These are phyloP conservation scores for Phrynocephalus versicolor DNA, from an alignment of 2,113 vertebrate genomes.

Conservation along the genomic window DNA sequence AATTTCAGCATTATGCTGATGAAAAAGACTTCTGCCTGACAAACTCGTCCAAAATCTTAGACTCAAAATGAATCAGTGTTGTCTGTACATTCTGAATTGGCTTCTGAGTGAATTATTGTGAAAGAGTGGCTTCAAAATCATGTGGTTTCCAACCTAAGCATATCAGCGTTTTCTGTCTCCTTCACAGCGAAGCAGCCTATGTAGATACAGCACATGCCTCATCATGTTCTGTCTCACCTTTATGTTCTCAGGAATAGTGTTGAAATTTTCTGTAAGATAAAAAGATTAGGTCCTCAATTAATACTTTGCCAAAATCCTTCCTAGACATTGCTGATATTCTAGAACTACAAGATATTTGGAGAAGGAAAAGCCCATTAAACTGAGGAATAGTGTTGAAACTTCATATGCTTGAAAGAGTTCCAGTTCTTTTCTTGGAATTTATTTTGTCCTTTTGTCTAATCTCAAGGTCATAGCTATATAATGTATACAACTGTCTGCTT, in stretches of 20 bases:
- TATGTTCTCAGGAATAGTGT: not conserved
- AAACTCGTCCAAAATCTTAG: not conserved
- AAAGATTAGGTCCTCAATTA: no score
- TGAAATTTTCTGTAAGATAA: no score
- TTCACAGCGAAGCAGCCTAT: not conserved
- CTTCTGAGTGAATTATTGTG: not conserved
- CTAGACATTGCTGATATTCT: no score
- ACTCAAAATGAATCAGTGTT: not conserved
- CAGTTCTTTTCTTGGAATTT: not conserved
- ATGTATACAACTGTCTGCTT: not conserved
- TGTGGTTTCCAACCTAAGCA: not conserved
- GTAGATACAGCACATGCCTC: not conserved
- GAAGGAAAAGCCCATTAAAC: no score
- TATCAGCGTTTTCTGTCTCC: not conserved
- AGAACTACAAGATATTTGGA: no score
- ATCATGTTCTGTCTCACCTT: constrained; percentile 6
- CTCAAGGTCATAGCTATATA: not conserved
- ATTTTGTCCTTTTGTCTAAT: not conserved
- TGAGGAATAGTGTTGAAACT: not conserved
- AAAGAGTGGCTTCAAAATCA: not conserved
- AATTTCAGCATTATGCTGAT: not conserved
- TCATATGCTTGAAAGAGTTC: not conserved
- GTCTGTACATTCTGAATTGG: not conserved
- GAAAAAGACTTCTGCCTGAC: not conserved
- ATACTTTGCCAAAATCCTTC: no score